Evolutionary conservation across 2,888 invertebrate genomes (phyloP).

Genomic region (Pyrrhia umbra): DNA sequence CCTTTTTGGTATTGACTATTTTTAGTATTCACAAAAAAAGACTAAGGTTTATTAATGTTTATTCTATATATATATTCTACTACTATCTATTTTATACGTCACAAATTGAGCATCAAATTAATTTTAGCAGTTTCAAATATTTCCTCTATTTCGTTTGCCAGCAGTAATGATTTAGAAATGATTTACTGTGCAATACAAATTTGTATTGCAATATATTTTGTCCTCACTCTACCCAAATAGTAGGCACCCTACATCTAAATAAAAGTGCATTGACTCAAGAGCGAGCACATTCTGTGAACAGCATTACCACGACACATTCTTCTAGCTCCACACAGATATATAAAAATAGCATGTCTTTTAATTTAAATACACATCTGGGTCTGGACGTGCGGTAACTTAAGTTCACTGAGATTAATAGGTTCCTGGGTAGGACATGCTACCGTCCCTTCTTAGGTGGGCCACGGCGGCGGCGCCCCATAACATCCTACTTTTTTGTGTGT

Average conservation of each 20-base stretch:
- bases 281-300: conserved; percentile 38
- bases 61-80: too few relatives aligned
- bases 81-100: too few relatives aligned
- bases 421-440: not conserved
- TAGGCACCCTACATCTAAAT: conserved; percentile 40
- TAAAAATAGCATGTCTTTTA: conserved; percentile 45
- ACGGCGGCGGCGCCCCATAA: not conserved
- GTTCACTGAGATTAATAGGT: conserved; percentile 35
- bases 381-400: conserved; percentile 22
- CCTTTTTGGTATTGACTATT: too few relatives aligned
- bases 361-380: conserved; percentile 43
- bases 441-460: not conserved
- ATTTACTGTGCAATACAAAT: too few relatives aligned
- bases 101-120: too few relatives aligned
- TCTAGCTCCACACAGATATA: conserved; percentile 37
- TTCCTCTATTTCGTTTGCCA: too few relatives aligned
- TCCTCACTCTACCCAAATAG: conserved; percentile 2
- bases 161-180: too few relatives aligned
- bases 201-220: not conserved
- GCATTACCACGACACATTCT: conserved; percentile 37
- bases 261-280: conserved; percentile 62
- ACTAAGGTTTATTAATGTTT: too few relatives aligned
- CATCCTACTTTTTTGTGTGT: not conserved
- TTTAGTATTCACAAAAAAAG: too few relatives aligned
- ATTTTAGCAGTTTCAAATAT: too few relatives aligned